Conservation (phyloP, 2,113 vertebrate genomes). For the Pedionomus torquatus region DNA sequence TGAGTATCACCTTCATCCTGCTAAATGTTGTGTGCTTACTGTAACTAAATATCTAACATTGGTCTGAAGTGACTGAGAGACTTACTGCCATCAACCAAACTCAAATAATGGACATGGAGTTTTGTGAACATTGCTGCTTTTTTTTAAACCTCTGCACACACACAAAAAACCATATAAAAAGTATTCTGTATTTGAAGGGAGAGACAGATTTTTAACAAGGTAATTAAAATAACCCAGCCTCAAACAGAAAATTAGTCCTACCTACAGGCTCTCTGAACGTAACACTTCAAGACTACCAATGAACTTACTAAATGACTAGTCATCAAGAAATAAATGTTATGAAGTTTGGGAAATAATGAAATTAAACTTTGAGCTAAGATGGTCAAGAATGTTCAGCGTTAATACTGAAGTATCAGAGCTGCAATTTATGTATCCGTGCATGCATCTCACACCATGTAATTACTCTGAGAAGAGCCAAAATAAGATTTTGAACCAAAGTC, state of each 20-base stretch:
- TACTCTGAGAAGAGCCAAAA: not conserved
- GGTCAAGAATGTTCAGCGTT: not conserved
- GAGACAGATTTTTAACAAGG: not conserved
- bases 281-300: not conserved
- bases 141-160: not conserved
- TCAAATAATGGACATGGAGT: not conserved
- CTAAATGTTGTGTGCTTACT: not conserved
- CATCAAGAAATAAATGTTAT: not conserved
- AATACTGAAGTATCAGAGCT: not conserved
- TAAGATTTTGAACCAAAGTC: not conserved
- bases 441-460: not conserved
- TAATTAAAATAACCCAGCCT: not conserved
- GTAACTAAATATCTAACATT: not conserved
- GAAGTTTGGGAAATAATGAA: not conserved
- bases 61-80: not conserved
- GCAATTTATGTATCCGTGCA: not conserved
- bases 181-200: not conserved
- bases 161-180: not conserved
- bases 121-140: not conserved
- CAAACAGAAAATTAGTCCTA: not conserved
- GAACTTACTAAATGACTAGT: not conserved
- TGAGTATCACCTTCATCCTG: not conserved
- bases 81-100: not conserved
- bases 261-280: not conserved
- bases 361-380: not conserved